Evolutionary conservation across 2,888 invertebrate species (phyloP).

Genomic region (Caenorhabditis virilis): DNA sequence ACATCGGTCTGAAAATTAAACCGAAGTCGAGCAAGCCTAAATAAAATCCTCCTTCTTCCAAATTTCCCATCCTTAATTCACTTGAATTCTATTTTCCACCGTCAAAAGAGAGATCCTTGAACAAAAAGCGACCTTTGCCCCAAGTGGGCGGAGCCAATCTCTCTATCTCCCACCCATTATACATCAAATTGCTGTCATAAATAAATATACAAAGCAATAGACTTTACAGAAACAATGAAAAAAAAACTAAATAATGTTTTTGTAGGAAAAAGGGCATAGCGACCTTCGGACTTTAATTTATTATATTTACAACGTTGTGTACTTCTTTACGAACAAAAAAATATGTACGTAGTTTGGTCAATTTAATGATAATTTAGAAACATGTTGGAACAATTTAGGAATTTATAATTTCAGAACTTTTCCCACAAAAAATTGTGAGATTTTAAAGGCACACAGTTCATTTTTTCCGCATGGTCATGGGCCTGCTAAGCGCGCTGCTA

Average conservation of each 20-base stretch:
- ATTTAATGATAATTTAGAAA: too few relatives aligned
- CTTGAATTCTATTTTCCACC: conserved; percentile 1
- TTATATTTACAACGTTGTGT: too few relatives aligned
- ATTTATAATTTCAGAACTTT: too few relatives aligned
- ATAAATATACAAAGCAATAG: not conserved
- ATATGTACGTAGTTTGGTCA: too few relatives aligned
- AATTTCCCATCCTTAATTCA: conserved; percentile 3
- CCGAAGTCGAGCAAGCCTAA: not conserved
- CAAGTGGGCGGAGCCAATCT: conserved; percentile 12
- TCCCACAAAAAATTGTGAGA: too few relatives aligned
- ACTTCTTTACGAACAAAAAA: too few relatives aligned
- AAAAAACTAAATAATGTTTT: not conserved
- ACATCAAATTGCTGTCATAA: not conserved
- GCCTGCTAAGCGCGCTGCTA: too few relatives aligned
- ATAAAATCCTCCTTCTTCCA: not conserved
- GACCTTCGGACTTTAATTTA: too few relatives aligned
- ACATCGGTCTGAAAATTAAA: not conserved
- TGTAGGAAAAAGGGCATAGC: not conserved
- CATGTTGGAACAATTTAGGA: too few relatives aligned
- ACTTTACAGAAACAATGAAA: not conserved
- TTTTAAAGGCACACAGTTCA: too few relatives aligned
- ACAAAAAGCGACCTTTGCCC: conserved; percentile 29
- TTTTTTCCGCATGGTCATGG: too few relatives aligned
- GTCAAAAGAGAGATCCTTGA: too few relatives aligned
- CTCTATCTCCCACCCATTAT: not conserved